Evolutionary conservation across 1,140 invertebrate genomes (phyloP).

Genomic region (Drosophila oshimai): DNA sequence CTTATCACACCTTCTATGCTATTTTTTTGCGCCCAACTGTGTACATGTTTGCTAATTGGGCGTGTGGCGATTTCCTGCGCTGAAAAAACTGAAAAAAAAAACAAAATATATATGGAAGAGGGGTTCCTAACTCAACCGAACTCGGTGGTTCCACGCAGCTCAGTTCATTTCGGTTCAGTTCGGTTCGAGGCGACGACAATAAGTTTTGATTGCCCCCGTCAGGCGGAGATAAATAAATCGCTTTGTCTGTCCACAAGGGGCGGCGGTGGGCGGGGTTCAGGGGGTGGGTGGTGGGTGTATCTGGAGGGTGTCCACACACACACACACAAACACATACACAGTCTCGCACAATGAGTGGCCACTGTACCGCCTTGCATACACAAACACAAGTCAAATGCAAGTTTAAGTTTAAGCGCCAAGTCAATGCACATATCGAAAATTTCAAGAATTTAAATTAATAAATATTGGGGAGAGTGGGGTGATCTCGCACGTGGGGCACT

Average conservation of each 20-base stretch:
- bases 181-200: slow-evolving; percentile 58
- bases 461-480: too few species aligned
- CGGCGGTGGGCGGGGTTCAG: not conserved
- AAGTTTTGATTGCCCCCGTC: slow-evolving; percentile 71
- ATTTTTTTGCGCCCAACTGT: not conserved
- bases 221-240: slow-evolving; percentile 42
- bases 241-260: slow-evolving; percentile 26
- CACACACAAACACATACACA: not conserved
- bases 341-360: slow-evolving; percentile 17
- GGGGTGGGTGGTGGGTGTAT: not conserved
- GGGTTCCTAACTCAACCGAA: slow-evolving; percentile 14
- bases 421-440: not conserved
- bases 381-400: slow-evolving; percentile 7
- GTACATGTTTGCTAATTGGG: slow-evolving; percentile 72
- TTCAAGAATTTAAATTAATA: not conserved
- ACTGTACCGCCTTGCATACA: slow-evolving; percentile 30
- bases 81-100: not conserved
- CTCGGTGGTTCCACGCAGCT: not conserved
- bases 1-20: slow-evolving; percentile 20
- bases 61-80: slow-evolving; percentile 76
- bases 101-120: not conserved
- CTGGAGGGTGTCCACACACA: not conserved
- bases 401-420: not conserved
- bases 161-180: slow-evolving; percentile 13
- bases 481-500: too few species aligned